Evolutionary conservation across 1,140 invertebrate genomes (phyloP), one percentile per base, ranked within the genome.

Genomic region (Hydropsyche tenuis): DNA sequence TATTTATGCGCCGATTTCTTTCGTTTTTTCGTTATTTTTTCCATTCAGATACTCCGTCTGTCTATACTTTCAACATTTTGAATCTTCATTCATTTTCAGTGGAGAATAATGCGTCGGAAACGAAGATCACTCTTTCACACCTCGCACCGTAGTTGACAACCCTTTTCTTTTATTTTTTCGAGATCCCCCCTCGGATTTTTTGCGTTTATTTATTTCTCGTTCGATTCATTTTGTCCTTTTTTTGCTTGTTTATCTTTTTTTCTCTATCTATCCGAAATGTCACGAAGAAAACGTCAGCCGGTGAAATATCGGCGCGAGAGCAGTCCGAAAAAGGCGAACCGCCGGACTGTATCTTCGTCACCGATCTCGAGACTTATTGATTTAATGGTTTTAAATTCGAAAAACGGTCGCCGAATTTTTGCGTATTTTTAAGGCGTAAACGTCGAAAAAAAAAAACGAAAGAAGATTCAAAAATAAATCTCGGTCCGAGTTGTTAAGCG

Each of bases 1-100:
- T 75, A 75, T 75, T 75, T 75, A 77, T 75, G 66, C 73, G 74
- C 68, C 73, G 73, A 77, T 77, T 75, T 75, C 73, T 75, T 75
- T 70, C 30, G 30, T 37, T 37, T 37, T 9, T 69, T 27, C 45
- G 2, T 42, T 30, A 20, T 14, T n/a, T n/a, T n/a, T n/a, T n/a
- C n/a, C n/a, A n/a, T n/a, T n/a, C n/a, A n/a, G n/a, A n/a, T n/a
- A n/a, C n/a, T n/a, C n/a, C n/a, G n/a, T n/a, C n/a, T n/a, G n/a
- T n/a, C n/a, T n/a, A 14, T 9, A 37, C 30, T 4, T 37, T 37
- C 30, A 9, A 37, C 30, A 37, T 72, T 73, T 65, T 48, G 30
- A 37, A 37, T 60, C 56, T 72, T 53, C 56, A 23, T 56, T 53
- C 68, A 22, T 27, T 27, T 37, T 42, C 56, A 12, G 22, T 14